Evolutionary conservation across 2,888 invertebrate species (phyloP), one percentile per base, ranked within the genome.

Genomic region (Criorhina ranunculi): DNA sequence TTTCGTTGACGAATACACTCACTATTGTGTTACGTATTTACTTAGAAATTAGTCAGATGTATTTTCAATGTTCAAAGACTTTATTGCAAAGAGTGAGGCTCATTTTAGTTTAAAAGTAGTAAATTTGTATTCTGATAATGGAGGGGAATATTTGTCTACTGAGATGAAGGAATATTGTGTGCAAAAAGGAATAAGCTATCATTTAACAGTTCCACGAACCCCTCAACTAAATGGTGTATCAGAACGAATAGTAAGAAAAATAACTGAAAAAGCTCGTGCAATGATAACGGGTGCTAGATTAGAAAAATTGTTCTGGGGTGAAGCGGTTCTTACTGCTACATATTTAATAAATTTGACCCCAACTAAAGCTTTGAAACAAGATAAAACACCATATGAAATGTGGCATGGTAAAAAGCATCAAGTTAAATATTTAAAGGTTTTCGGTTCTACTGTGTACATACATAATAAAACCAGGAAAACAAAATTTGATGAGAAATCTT

Each of bases 211-310:
- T 62, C 89, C 90, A 53, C 81, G 87, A 70, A 90, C 90, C 19
- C 90, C 90, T 46, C 89, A 90, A 85, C 88, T 88, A 87, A 91
- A 91, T 88, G 90, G 90, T 76, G 89, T 90, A 11, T 86, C 90
- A 17, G 90, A 91, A 80, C 86, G 90, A 6, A 90, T 91, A 89
- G 87, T 87, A 24, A 62, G 90, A 70, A 89, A 89, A 31, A 87
- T 91, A 35, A 89, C 89, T 15, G 90, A 91, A 87, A 90, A 88
- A 72, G 89, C 90, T 51, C 88, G 90, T 44, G 73, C 90, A 35
- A 88, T 91, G 87, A 4, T 91, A 40, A 77, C 17, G 42, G 86
- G 88, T 70, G 88, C 89, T 8, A 81, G 88, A 17, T 77, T 91
- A 33, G 64, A 83, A 33, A 89, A 90, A 87, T 17, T 5, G 0